phyloP scores from a whole-genome alignment of 2,888 invertebrate genomes.

The Euclidia mi region DNA sequence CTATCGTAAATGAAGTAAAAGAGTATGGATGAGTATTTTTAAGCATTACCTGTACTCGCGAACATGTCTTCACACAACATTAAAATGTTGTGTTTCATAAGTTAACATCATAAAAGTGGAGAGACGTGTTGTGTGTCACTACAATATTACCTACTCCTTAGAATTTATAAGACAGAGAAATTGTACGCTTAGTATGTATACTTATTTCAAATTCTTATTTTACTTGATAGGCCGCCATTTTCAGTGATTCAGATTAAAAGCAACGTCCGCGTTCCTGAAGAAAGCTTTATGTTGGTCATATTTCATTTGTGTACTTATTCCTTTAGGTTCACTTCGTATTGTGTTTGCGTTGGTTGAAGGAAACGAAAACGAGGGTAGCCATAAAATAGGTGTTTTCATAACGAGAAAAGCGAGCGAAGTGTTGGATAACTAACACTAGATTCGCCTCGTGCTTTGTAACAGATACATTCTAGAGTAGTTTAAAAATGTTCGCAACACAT shows the following conservation, averaged over 20 bases:
- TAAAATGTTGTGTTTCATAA: constrained; percentile 18
- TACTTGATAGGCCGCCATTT: constrained; percentile 28
- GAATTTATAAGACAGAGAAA: constrained; percentile 32
- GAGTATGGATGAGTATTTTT: constrained; percentile 7
- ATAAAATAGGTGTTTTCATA: constrained; percentile 42
- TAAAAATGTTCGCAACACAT: background rate
- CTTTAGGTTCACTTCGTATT: constrained; percentile 27
- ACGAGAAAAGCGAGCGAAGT: constrained; percentile 37
- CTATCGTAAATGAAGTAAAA: constrained; percentile 9
- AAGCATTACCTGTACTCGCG: background rate
- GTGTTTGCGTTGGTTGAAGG: constrained; percentile 37
- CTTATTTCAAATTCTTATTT: background rate
- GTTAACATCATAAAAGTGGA: constrained; percentile 24
- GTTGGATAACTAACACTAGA: constrained; percentile 30
- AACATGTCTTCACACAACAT: too few species aligned
- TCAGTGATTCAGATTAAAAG: constrained; percentile 45
- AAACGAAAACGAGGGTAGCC: constrained; percentile 33
- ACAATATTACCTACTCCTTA: constrained; percentile 30
- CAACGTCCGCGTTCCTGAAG: constrained; percentile 34
- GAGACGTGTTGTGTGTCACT: constrained; percentile 30
- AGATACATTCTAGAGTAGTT: constrained; percentile 1
- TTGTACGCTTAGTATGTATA: constrained; percentile 18
- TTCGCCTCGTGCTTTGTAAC: constrained; percentile 14
- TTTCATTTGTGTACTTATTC: constrained; percentile 44
- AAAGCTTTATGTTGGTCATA: constrained; percentile 43